Evolutionary conservation across 2,113 vertebrate genomes (phyloP), one percentile per base, ranked within the genome.

Genomic region (Rhinoptilus africanus): DNA sequence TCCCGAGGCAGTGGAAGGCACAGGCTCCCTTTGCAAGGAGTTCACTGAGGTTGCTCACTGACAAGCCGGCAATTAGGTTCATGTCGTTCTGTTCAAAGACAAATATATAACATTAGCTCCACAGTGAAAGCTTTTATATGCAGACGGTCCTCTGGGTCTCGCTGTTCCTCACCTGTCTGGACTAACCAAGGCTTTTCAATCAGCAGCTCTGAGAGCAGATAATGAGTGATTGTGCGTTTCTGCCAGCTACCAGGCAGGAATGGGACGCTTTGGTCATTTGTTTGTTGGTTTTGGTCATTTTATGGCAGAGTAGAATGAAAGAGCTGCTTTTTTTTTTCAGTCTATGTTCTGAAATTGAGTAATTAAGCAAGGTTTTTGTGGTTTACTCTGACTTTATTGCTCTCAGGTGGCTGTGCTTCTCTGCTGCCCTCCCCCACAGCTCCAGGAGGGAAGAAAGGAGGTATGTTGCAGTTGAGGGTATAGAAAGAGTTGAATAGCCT

Each of bases 251-350:
- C 2, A 3, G 66, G 73, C 43, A 2, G 10, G 35, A 41, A 22
- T 41, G 28, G 28, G 67, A 35, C 76, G 68, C 57, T 91, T 81
- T 90, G 71, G 76, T 77, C 81, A 63, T 84, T 85, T 76, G 14
- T 66, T 92, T 95, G 62, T 81, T 83, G 69, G 73, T 64, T 93
- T 54, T 85, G 62, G 59, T 27, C n/a, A 41, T 75, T 96, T 95
- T 74, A 90, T 45, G 53, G 68, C 60, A 69, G 63, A 63, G 34
- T 72, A 89, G 67, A 94, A 88, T 81, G 69, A 85, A 97, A 96
- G 51, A 82, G n/a, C 43, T 93, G 57, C 17, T 39, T 87, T 69
- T 76, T 89, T 28, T 57, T 34, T 93, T 53, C 62, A 69, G 50
- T 30, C 41, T 72, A 27, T 76, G 34, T 64, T 94, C 56, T 87